Percentiles rank a stretch among this genome's conserved stretches.
These are phyloP conservation scores for Hydrochoerus hydrochaeris DNA, from an alignment of 2,113 vertebrate genomes.

Conservation along the genomic window DNA sequence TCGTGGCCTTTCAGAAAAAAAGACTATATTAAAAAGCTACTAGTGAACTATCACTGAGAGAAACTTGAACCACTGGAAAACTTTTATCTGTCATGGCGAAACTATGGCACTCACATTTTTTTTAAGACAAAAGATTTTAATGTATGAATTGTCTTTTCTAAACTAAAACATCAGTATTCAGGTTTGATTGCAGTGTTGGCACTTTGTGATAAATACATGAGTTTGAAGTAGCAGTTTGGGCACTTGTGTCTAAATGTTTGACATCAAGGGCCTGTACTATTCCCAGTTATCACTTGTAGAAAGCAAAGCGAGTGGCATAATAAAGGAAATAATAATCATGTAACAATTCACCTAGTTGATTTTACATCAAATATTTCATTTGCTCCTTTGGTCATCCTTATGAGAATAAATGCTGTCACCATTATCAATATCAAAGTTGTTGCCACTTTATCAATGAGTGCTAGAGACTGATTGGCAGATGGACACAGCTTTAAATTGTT, in stretches of 20 bases:
- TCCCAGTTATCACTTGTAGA: background rate
- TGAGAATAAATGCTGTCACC: background rate
- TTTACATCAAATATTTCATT: background rate
- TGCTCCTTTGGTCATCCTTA: background rate
- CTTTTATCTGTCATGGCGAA: background rate
- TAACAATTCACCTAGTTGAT: constrained; percentile 23
- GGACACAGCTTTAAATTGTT: background rate
- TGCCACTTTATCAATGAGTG: background rate
- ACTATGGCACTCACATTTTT: background rate
- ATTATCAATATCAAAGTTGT: background rate
- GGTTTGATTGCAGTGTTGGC: background rate
- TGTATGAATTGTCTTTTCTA: background rate
- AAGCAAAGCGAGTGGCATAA: background rate
- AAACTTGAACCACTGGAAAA: background rate
- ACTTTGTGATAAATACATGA: background rate
- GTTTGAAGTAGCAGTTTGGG: background rate
- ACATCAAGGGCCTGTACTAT: background rate
- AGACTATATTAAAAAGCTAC: background rate
- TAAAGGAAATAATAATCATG: background rate
- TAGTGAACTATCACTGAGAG: background rate
- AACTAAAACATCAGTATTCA: background rate
- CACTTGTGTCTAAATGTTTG: background rate
- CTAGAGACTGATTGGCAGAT: constrained; percentile 18
- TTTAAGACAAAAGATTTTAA: background rate
- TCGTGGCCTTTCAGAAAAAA: background rate